Conservation (phyloP, 2,113 vertebrate genomes). For the Hylia prasina region DNA sequence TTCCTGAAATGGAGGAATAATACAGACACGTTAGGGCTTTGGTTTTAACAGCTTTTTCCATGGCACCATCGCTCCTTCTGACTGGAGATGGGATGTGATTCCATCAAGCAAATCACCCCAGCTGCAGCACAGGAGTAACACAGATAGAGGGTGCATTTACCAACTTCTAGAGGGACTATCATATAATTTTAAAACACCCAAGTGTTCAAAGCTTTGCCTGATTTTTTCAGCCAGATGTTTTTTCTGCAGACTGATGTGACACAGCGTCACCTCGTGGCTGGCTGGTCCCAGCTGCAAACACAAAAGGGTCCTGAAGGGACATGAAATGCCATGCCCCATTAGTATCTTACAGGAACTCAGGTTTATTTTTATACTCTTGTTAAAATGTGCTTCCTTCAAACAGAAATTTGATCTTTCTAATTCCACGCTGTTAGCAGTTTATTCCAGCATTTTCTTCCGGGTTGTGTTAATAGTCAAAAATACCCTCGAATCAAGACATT, state of each 20-base stretch:
- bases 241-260: not conserved
- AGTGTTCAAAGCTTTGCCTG: not conserved
- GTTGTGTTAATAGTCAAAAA: not conserved
- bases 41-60: not conserved
- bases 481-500: fast-evolving
- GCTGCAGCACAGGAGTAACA: not conserved
- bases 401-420: not conserved
- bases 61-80: fast-evolving
- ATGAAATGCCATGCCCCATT: not conserved
- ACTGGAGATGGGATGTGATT: not conserved
- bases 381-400: not conserved
- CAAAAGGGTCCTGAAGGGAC: not conserved
- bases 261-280: constrained; percentile 9
- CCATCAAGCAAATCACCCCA: not conserved
- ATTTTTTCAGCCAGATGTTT: not conserved
- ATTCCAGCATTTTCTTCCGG: not conserved
- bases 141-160: not conserved
- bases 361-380: not conserved
- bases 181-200: not conserved
- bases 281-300: not conserved
- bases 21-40: not conserved
- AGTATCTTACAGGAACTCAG: not conserved
- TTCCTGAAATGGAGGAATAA: not conserved
- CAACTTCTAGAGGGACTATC: not conserved
- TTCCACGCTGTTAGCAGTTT: not conserved